A percentile compares a stretch with the other conserved stretches of the same genome.
Evolutionary conservation across 2,888 invertebrate species (phyloP).

Genomic region (Leptinotarsa haldemani): DNA sequence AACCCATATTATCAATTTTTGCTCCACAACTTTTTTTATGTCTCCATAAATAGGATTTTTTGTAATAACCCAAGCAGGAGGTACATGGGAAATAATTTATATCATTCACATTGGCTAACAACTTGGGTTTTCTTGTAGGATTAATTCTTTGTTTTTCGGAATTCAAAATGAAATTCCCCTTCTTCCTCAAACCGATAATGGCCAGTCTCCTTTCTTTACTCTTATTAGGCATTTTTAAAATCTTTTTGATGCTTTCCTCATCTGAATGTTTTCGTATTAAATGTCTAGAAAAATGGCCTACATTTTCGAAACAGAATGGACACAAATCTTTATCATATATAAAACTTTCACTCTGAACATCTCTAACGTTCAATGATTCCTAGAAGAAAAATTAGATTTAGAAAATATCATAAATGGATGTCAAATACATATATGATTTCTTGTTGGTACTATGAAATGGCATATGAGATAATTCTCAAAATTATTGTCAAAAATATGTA

Average conservation of each 20-base stretch:
- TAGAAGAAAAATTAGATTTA: background rate
- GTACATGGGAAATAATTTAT: constrained; percentile 18
- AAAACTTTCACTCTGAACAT: background rate
- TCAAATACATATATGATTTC: background rate
- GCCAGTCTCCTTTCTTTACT: constrained; percentile 31
- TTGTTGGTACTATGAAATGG: background rate
- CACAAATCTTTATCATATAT: constrained; percentile 33
- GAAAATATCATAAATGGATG: background rate
- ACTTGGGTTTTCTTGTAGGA: constrained; percentile 17
- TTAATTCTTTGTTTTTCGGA: constrained; percentile 21
- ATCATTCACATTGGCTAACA: constrained; percentile 2
- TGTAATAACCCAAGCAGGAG: constrained; percentile 1
- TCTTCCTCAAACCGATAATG: constrained; percentile 31
- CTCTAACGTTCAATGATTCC: background rate
- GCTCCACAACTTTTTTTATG: constrained; percentile 15
- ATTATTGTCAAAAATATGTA: too few relatives aligned
- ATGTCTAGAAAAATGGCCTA: constrained; percentile 41
- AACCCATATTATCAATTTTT: background rate
- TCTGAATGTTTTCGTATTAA: constrained; percentile 36
- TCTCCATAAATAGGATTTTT: constrained; percentile 24
- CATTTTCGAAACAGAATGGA: constrained; percentile 38
- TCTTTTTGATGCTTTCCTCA: constrained; percentile 33
- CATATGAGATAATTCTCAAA: too few relatives aligned
- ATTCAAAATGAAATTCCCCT: constrained; percentile 37
- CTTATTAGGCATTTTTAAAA: constrained; percentile 27